Percentiles rank a stretch among this genome's conserved stretches.
These are phyloP conservation scores for Litocranius walleri DNA, from an alignment of 2,113 vertebrate genomes.

Conservation along the genomic window DNA sequence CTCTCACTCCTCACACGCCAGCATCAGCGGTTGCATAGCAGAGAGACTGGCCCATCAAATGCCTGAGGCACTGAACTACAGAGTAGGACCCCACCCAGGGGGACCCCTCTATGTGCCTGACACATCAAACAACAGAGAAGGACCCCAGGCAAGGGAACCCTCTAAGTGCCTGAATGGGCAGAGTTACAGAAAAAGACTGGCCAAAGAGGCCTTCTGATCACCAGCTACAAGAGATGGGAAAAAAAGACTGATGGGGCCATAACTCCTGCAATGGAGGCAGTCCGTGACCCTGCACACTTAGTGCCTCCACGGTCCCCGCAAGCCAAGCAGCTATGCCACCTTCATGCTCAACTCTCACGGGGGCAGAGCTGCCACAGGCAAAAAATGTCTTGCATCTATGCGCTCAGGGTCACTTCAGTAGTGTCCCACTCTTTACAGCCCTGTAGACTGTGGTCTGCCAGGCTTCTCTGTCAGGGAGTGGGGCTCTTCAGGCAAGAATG, in stretches of 20 bases:
- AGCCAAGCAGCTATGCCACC: background rate
- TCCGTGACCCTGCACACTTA: background rate
- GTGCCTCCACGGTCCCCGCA: rapidly evolving
- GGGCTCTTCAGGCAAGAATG: background rate
- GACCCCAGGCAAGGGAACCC: background rate
- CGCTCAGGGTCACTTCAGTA: background rate
- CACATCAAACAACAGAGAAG: background rate
- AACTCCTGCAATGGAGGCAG: background rate
- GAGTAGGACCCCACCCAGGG: background rate
- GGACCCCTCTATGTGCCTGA: background rate
- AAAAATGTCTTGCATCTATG: background rate
- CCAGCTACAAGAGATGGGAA: background rate
- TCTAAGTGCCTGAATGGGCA: background rate
- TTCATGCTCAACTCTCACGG: background rate
- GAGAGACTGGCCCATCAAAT: background rate
- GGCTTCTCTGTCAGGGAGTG: background rate
- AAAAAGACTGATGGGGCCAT: background rate
- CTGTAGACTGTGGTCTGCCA: background rate
- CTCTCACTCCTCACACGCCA: background rate
- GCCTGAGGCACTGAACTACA: background rate
- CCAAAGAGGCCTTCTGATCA: background rate
- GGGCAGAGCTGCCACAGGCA: background rate
- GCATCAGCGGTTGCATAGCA: background rate
- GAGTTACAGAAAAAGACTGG: background rate
- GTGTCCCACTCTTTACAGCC: background rate